phyloP scores from a whole-genome alignment of 2,113 vertebrate genomes.

The Aldabrachelys gigantea region DNA sequence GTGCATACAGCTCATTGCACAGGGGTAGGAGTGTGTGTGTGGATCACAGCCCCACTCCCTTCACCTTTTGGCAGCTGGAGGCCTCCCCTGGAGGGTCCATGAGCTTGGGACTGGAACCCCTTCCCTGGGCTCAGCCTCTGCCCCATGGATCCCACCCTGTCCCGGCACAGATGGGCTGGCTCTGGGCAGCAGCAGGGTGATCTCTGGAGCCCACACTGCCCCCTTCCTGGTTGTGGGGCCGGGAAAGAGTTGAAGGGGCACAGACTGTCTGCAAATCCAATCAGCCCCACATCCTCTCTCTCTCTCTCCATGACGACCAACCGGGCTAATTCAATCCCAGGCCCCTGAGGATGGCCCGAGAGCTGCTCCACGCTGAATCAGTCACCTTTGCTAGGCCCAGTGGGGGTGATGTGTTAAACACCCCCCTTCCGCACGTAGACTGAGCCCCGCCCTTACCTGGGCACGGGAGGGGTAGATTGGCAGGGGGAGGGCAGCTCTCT shows the following conservation, averaged over 20 bases:
- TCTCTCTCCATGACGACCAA: neutral
- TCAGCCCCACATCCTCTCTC: neutral
- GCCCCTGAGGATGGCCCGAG: neutral
- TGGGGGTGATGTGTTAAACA: neutral
- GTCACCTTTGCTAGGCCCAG: neutral
- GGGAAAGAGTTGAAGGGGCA: no score
- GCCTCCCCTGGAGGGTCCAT: no score
- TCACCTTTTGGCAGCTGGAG: neutral
- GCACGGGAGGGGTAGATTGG: neutral
- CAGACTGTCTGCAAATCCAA: neutral
- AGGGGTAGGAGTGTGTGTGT: no score
- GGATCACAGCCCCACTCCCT: no score
- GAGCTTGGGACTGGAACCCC: neutral
- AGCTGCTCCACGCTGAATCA: neutral
- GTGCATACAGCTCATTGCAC: no score
- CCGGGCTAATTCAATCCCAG: neutral
- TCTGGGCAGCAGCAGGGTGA: neutral
- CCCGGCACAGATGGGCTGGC: neutral
- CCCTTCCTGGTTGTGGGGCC: neutral
- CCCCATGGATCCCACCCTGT: neutral
- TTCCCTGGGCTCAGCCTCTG: neutral
- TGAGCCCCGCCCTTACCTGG: neutral
- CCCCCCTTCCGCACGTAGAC: neutral
- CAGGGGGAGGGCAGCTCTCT: neutral
- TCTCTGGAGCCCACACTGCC: neutral